Percentiles rank a stretch among this genome's conserved stretches.
Conservation (phyloP, 2,888 invertebrate genomes). For the Epirrhoe tristata region DNA sequence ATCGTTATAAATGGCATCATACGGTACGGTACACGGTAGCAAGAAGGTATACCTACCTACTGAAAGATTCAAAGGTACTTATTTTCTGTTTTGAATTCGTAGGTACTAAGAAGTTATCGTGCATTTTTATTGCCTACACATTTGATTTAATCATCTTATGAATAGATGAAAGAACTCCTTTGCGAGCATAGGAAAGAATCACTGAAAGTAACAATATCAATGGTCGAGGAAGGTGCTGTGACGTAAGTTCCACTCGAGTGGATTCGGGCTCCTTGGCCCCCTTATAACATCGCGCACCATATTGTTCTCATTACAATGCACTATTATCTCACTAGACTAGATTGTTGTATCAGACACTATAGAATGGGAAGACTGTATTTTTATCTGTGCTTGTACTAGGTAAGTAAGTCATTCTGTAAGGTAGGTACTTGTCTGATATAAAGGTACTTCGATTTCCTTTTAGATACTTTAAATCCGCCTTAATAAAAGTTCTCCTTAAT, state of each 20-base stretch:
- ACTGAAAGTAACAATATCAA: neutral
- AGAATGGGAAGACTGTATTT: slow-evolving; percentile 24
- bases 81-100: too few relatives aligned
- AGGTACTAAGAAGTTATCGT: too few relatives aligned
- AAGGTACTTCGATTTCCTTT: too few relatives aligned
- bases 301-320: slow-evolving; percentile 31
- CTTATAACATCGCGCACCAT: neutral
- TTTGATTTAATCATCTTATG: too few relatives aligned
- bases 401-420: neutral
- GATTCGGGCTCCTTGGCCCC: slow-evolving; percentile 29
- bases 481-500: too few relatives aligned
- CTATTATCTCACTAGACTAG: slow-evolving; percentile 15
- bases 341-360: slow-evolving; percentile 30
- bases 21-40: too few relatives aligned
- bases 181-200: too few relatives aligned
- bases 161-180: neutral
- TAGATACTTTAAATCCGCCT: too few relatives aligned
- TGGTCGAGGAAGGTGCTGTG: neutral
- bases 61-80: too few relatives aligned
- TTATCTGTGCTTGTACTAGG: slow-evolving; percentile 27
- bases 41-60: too few relatives aligned
- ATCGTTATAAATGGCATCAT: too few relatives aligned
- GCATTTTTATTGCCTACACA: too few relatives aligned
- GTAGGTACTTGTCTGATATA: neutral
- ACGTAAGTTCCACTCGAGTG: slow-evolving; percentile 15